Evolutionary conservation across 2,113 vertebrate genomes (phyloP), one percentile per base, ranked within the genome.

Genomic region (Nymphicus hollandicus): DNA sequence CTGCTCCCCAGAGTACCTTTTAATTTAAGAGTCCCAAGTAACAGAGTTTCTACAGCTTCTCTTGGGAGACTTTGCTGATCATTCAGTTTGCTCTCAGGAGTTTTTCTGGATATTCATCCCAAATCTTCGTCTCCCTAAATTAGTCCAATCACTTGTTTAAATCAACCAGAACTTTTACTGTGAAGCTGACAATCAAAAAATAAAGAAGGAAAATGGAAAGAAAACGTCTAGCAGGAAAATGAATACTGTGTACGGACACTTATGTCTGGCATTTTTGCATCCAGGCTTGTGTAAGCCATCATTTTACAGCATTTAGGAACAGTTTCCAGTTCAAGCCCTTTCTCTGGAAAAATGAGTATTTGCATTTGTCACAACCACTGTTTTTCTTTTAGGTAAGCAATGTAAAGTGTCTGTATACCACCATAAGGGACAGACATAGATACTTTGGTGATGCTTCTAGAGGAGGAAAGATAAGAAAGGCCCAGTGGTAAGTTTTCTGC

Each of bases 221-320:
- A 50, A 77, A 80, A 65, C 43, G 35, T 28, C 11, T 49, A 66
- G 2, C 7, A 56, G 17, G 22, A 73, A 74, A 91, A 71, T 50
- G 0, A 70, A 74, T 71, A 60, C 1, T 9, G 3, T 29, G 12
- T 17, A 28, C 0, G 1, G 13, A 74, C 4, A 41, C 0, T 19
- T 69, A 9, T n/a, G 1, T 55, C 19, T 81, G 37, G 7, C 17
- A 29, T 71, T 89, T 85, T 53, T 72, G 9, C 22, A 69, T 11
- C 14, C 16, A 69, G 1, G 1, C 33, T 49, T 25, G 6, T 31
- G 56, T 80, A 29, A 87, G 47, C 20, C 29, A 10, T 88, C 20
- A 52, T 76, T 89, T 82, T 56, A n/a, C 24, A 72, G 17, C 20
- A 24, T 27, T n/a, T 43, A 11, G 20, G 20, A 71, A 43, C 14